Conservation (phyloP, 1,140 invertebrate species). For the Caenorhabditis tropicalis region DNA sequence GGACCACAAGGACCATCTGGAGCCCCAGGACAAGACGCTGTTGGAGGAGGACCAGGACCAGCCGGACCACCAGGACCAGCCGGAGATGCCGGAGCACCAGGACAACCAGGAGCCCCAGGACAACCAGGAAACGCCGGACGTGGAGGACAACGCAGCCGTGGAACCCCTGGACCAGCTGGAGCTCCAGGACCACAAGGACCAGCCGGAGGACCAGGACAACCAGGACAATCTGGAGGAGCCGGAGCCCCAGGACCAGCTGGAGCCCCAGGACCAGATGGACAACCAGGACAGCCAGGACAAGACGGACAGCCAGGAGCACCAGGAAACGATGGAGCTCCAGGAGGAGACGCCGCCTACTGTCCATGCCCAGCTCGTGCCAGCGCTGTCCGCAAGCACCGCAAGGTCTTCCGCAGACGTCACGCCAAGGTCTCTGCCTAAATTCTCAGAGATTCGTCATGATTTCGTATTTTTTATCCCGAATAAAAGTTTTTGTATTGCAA, state of each 20-base stretch:
- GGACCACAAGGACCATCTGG: constrained; percentile 53
- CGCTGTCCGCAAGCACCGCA: constrained; percentile 44
- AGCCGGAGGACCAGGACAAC: constrained; percentile 39
- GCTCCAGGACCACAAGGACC: constrained; percentile 42
- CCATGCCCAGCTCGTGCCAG: constrained; percentile 48
- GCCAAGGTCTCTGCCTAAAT: constrained; percentile 24
- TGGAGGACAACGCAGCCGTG: constrained; percentile 8
- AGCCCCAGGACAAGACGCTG: constrained; percentile 48
- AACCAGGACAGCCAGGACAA: constrained; percentile 13
- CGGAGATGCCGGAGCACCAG: constrained; percentile 47
- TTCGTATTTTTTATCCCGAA: neutral
- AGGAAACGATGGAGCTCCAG: constrained; percentile 40
- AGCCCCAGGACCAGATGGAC: constrained; percentile 33
- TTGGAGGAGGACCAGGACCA: constrained; percentile 37
- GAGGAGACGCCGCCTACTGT: constrained; percentile 52
- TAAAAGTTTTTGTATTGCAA: neutral
- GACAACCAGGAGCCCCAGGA: constrained; percentile 44
- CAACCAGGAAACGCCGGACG: constrained; percentile 38
- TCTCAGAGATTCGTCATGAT: neutral
- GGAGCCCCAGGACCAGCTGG: constrained; percentile 40
- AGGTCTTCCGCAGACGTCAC: constrained; percentile 35
- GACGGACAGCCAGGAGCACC: constrained; percentile 37
- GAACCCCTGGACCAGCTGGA: constrained; percentile 37
- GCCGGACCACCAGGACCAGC: constrained; percentile 20
- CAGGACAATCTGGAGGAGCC: constrained; percentile 32